Evolutionary conservation across 2,113 vertebrate species (phyloP).

Genomic region (Cranoglanis bouderius): DNA sequence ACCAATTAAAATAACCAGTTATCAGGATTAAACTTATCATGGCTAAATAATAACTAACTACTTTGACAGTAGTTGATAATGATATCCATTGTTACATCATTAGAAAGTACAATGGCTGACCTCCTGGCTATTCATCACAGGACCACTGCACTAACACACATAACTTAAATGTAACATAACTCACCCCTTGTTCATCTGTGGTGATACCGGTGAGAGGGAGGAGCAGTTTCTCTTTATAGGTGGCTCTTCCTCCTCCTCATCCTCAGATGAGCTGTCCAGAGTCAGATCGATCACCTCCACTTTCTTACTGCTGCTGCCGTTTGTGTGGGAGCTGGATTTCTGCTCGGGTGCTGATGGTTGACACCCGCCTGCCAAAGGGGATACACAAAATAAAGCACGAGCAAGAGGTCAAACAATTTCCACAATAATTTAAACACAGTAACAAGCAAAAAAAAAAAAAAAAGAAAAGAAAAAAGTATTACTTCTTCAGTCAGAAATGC

Average conservation of each 20-base stretch:
- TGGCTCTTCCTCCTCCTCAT: slow-evolving; percentile 86
- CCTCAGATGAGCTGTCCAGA: slow-evolving; percentile 93
- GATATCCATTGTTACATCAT: background rate
- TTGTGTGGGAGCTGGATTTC: slow-evolving; percentile 74
- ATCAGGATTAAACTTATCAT: background rate
- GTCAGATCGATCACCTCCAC: slow-evolving; percentile 98
- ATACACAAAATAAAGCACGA: background rate
- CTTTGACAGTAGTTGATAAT: background rate
- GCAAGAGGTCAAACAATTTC: background rate
- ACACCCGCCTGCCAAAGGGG: slow-evolving; percentile 72
- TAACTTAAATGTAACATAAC: slow-evolving; percentile 33
- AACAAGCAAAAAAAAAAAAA: background rate
- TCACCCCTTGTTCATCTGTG: slow-evolving; percentile 89
- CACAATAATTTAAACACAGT: background rate
- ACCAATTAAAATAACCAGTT: background rate
- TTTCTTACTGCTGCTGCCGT: slow-evolving; percentile 80
- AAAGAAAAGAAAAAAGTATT: background rate
- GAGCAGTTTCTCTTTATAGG: slow-evolving; percentile 88
- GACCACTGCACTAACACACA: background rate
- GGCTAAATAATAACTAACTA: background rate
- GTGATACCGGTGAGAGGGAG: slow-evolving; percentile 88
- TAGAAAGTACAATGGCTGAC: background rate
- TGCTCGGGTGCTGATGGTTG: slow-evolving; percentile 82
- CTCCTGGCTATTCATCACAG: background rate
- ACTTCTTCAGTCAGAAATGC: background rate